Conservation (phyloP, 2,888 invertebrate species). For the Parnassius glacialis region DNA sequence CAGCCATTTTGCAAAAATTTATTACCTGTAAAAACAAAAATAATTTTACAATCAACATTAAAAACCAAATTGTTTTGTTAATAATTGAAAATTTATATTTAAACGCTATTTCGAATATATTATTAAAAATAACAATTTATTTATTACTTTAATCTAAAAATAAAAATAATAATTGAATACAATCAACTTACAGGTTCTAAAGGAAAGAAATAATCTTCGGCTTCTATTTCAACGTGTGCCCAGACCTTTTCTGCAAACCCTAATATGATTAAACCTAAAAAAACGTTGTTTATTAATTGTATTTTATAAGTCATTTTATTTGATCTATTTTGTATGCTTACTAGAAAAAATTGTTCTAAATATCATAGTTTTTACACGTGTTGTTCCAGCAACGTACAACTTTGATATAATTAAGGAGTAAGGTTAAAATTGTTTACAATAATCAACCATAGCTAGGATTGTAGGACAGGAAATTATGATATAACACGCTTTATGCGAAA, state of each 20-base stretch:
- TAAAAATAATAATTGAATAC: background rate
- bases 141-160: background rate
- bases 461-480: slow-evolving; percentile 58
- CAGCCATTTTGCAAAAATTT: slow-evolving; percentile 72
- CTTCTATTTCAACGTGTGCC: slow-evolving; percentile 70
- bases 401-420: slow-evolving; percentile 44
- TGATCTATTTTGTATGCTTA: slow-evolving; percentile 40
- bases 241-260: slow-evolving; percentile 56
- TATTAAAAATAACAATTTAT: too few relatives aligned
- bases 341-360: slow-evolving; percentile 53
- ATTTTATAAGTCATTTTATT: too few relatives aligned
- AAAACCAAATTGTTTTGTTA: too few relatives aligned
- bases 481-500: slow-evolving; percentile 50
- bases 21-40: slow-evolving; percentile 49
- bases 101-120: too few relatives aligned
- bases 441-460: slow-evolving; percentile 47
- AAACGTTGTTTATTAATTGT: background rate
- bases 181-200: slow-evolving; percentile 59
- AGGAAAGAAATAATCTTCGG: slow-evolving; percentile 74
- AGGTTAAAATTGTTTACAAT: slow-evolving; percentile 48
- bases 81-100: too few relatives aligned
- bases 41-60: background rate
- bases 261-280: slow-evolving; percentile 56
- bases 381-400: slow-evolving; percentile 35
- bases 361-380: slow-evolving; percentile 53